These are phyloP conservation scores for Drosophila tropicalis DNA, from an alignment of 1,140 invertebrate species.

Conservation along the genomic window DNA sequence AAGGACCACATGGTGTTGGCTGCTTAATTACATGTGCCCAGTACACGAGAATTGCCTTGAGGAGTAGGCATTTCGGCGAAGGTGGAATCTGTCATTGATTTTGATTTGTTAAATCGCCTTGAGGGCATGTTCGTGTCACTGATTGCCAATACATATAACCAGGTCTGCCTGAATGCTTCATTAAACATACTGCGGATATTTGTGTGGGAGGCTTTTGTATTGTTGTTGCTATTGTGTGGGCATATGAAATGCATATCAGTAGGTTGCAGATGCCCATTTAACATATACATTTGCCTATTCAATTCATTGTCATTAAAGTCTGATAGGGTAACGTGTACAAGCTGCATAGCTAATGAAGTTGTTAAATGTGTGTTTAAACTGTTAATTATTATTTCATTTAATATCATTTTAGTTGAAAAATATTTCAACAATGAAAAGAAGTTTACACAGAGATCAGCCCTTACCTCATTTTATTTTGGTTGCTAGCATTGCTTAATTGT, in stretches of 20 bases:
- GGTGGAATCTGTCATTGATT: slow-evolving; percentile 7
- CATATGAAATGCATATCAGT: neutral
- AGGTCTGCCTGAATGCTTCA: slow-evolving; percentile 4
- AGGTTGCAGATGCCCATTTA: neutral
- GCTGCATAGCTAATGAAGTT: neutral
- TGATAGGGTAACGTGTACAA: no score
- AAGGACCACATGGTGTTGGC: slow-evolving; percentile 2
- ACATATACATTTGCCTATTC: neutral
- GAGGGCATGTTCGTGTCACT: neutral
- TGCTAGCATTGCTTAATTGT: no score
- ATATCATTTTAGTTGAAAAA: no score
- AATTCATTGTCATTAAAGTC: neutral
- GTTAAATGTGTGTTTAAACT: no score
- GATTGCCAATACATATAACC: slow-evolving; percentile 3
- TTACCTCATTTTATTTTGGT: no score
- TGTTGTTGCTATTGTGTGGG: neutral
- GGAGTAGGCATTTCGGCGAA: neutral
- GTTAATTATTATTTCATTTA: no score
- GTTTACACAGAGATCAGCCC: no score
- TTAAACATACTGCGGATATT: neutral
- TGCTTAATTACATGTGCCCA: slow-evolving; percentile 1
- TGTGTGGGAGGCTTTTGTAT: neutral
- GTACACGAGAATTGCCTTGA: neutral
- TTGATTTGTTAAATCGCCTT: neutral
- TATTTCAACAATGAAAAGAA: no score